Conservation (phyloP, 2,113 vertebrate genomes). For the Nycticebus coucang region DNA sequence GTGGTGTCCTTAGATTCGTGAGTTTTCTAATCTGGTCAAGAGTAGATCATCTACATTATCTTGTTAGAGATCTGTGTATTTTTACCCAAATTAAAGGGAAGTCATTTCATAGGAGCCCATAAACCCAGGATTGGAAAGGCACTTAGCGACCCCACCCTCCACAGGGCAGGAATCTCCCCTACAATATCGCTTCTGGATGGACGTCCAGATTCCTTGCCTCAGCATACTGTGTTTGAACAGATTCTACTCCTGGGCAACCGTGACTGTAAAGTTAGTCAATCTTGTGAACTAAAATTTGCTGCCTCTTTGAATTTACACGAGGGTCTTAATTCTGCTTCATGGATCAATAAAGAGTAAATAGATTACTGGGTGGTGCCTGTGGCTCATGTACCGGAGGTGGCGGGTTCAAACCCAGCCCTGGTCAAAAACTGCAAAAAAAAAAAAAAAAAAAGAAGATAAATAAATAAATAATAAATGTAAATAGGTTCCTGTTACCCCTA, state of each 20-base stretch:
- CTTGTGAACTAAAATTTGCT: not conserved
- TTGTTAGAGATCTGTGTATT: not conserved
- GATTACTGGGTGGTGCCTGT: not conserved
- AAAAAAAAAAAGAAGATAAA: too few relatives aligned
- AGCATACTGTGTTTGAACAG: not conserved
- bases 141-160: not conserved
- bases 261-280: not conserved
- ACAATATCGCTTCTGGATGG: not conserved
- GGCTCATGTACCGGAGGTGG: too few relatives aligned
- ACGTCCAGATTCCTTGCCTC: accelerated
- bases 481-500: not conserved
- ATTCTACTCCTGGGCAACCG: not conserved
- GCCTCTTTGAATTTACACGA: not conserved
- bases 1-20: not conserved
- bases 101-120: not conserved
- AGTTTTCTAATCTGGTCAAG: not conserved
- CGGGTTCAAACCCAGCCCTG: too few relatives aligned
- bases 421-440: too few relatives aligned
- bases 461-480: too few relatives aligned
- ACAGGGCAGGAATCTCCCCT: not conserved
- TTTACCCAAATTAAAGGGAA: not conserved
- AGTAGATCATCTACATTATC: not conserved
- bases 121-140: not conserved
- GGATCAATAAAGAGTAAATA: not conserved
- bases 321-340: not conserved